Evolutionary conservation across 1,140 invertebrate genomes (phyloP), one percentile per base, ranked within the genome.

Genomic region (Drosophila ogumai): DNA sequence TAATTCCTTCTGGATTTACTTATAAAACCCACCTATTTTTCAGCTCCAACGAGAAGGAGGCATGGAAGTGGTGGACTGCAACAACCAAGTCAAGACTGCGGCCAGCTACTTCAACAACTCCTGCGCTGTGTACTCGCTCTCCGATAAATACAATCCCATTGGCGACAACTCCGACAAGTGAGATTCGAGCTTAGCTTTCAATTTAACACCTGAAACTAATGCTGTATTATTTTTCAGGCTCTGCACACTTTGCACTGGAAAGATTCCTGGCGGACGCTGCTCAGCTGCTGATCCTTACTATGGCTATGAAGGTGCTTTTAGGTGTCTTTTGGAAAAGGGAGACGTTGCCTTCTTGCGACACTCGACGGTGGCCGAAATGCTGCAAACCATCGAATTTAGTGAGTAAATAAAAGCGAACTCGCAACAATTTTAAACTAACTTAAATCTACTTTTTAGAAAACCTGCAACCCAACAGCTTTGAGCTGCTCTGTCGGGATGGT

Each of bases 11-110:
- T n/a, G 3, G 3, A 6, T 28, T 38, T 15, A 13, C 15, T 5
- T 12, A 15, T 15, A 10, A 19, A 36, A 38, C 28, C 1, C 22
- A 8, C 17, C 31, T 25, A 3, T 25, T 31, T 54, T 59, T 56
- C 91, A 97, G 95, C 92, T 99, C 22, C 97, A 99, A 95, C 94
- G 95, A 86, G 93, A 95, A 67, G 96, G 96, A 28, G 95, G 95
- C 36, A 94, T 98, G 93, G 95, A 97, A 91, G 94, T 98, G 40
- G 95, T 97, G 32, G 97, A 98, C 91, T 99, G 98, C 87, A 99
- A 99, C 82, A 99, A 99, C 93, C 97, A 99, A 91, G 97, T 99
- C 0, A 98, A 99, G 93, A 97, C 97, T 5, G 96, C 98, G 0
- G 96, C 97, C 10, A 95, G 96, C 68, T 99, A 95, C 91, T 99